Evolutionary conservation across 2,888 invertebrate species (phyloP).

Genomic region (Callyntrura guangdongensis): DNA sequence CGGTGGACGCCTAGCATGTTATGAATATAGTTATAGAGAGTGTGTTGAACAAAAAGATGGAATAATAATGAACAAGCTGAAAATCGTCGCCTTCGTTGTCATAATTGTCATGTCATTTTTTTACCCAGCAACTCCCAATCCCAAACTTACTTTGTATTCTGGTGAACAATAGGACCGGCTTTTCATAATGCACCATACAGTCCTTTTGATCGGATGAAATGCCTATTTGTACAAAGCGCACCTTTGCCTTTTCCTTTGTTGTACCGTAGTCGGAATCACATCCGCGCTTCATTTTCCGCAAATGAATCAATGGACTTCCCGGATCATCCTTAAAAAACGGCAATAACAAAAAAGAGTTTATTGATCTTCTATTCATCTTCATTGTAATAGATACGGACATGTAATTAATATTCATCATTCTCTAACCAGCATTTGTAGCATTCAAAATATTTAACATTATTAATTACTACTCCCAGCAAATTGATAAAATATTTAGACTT

Average conservation of each 20-base stretch:
- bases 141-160: constrained; percentile 65
- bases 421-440: neutral
- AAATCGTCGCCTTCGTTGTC: no score
- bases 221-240: constrained; percentile 78
- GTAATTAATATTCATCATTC: constrained; percentile 17
- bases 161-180: constrained; percentile 74
- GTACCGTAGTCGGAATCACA: constrained; percentile 74
- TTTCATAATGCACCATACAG: constrained; percentile 48
- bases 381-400: neutral
- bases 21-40: no score
- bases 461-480: neutral
- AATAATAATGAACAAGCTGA: no score
- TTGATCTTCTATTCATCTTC: neutral
- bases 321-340: constrained; percentile 68
- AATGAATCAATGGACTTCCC: constrained; percentile 75
- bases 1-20: neutral
- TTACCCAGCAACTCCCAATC: no score
- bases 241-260: constrained; percentile 68
- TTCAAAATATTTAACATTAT: no score
- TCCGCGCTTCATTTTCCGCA: constrained; percentile 75
- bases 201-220: constrained; percentile 76
- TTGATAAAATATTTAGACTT: neutral
- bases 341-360: constrained; percentile 1
- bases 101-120: no score
- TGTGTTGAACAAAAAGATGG: no score